Percentiles rank a stretch among this genome's conserved stretches.
phyloP scores from a whole-genome alignment of 2,113 vertebrate genomes.

The Butorides virescens region DNA sequence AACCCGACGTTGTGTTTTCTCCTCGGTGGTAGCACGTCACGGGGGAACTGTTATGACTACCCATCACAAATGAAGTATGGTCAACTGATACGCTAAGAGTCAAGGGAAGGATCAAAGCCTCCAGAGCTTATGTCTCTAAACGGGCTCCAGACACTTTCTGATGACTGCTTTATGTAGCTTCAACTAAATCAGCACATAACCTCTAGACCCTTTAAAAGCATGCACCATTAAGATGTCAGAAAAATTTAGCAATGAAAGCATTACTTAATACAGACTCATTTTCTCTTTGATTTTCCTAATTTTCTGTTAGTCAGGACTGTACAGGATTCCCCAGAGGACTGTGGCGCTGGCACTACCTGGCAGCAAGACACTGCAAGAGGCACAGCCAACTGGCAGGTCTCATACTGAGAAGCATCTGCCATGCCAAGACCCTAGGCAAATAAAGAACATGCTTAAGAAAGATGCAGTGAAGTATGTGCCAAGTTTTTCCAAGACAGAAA shows the following conservation, averaged over 20 bases:
- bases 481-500: background rate
- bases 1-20: background rate
- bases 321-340: background rate
- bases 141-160: background rate
- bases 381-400: background rate
- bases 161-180: background rate
- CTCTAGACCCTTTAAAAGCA: background rate
- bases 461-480: background rate
- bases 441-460: background rate
- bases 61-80: background rate
- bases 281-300: background rate
- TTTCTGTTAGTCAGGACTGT: background rate
- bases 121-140: background rate
- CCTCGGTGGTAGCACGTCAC: background rate
- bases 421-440: background rate
- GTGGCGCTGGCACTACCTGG: background rate
- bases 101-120: background rate
- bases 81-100: background rate
- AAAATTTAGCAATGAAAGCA: background rate
- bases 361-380: background rate
- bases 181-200: conserved; percentile 17
- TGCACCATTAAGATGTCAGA: background rate
- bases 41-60: background rate
- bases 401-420: background rate
- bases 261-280: background rate